Base-by-base conservation (phyloP, 2,797 vertebrate species). In the Knipowitschia caucasica region DNA sequence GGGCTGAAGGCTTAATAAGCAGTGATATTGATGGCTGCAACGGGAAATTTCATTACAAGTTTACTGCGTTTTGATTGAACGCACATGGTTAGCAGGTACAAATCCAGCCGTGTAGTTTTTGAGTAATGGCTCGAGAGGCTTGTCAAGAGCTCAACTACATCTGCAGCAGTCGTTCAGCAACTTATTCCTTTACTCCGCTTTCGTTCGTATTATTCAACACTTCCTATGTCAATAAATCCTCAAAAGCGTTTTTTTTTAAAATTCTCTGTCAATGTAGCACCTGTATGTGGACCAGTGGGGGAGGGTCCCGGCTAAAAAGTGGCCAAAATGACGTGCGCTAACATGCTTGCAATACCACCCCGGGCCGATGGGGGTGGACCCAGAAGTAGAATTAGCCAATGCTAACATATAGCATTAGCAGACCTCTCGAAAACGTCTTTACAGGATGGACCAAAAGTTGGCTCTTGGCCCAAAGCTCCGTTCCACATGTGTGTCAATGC, bases 141-240 rank as follows among this genome's bases (percentile, higher is more conserved):
- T 75, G 36, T 59, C 56, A 58, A 49, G 33, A 52, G 7, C 44
- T 47, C 56, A 47, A 27, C 38, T 40, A 34, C 49, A 26, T 3
- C 53, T 44, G 53, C 59, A 55, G 47, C 50, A 55, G 39, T 47
- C 50, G 7, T 53, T 72, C 60, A 63, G 45, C 65, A 67, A 63
- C 58, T 58, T 55, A 52, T 53, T 64, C 50, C 40, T 62, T 70
- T 59, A 75, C 21, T 26, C 51, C 44, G 59, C 52, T 62, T 66
- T 73, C 59, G 76, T 44, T 44, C 17, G 26, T 59, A 80, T 82
- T 68, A 46, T 42, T 77, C 77, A 58, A 62, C 38, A 65, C 53
- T 62, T 69, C 45, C 66, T 72, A 46, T 67, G 57, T 71, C 61
- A 71, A 79, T 54, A 69, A 77, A 49, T 81, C 59, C 36, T 64